Conservation (phyloP, 2,113 vertebrate species). For the Synchiropus splendidus region DNA sequence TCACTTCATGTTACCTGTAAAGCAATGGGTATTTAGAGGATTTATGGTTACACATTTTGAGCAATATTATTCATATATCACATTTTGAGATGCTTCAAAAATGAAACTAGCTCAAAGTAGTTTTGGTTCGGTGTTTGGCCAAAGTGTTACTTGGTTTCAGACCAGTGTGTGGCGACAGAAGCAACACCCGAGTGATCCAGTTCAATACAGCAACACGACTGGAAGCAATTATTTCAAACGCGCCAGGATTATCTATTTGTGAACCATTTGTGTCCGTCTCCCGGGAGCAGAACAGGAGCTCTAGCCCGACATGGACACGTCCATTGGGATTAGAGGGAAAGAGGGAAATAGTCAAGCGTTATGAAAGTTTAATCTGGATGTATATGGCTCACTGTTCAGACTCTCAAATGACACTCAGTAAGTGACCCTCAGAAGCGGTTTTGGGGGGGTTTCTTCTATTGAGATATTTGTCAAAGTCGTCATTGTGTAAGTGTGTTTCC, state of each 20-base stretch:
- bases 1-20: too few relatives aligned
- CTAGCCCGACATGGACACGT: conserved; percentile 20
- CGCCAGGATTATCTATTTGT: conserved; percentile 44
- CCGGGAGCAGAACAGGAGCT: conserved; percentile 30
- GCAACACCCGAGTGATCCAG: conserved; percentile 30
- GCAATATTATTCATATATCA: too few relatives aligned
- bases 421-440: conserved; percentile 13
- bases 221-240: conserved; percentile 59
- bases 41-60: too few relatives aligned
- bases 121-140: neutral
- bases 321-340: conserved; percentile 26
- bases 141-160: conserved; percentile 6
- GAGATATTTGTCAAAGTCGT: conserved; percentile 7
- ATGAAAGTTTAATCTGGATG: conserved; percentile 14
- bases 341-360: conserved; percentile 11
- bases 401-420: conserved; percentile 13
- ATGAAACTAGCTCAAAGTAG: too few relatives aligned
- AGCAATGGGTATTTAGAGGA: too few relatives aligned
- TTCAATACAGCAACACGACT: conserved; percentile 47
- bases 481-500: conserved; percentile 3
- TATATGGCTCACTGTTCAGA: conserved; percentile 15
- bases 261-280: conserved; percentile 27
- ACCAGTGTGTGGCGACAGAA: conserved; percentile 34
- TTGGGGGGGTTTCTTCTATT: conserved; percentile 4
- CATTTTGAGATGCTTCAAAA: too few relatives aligned